phyloP scores from a whole-genome alignment of 2,113 vertebrate genomes.

The Pelodiscus sinensis region DNA sequence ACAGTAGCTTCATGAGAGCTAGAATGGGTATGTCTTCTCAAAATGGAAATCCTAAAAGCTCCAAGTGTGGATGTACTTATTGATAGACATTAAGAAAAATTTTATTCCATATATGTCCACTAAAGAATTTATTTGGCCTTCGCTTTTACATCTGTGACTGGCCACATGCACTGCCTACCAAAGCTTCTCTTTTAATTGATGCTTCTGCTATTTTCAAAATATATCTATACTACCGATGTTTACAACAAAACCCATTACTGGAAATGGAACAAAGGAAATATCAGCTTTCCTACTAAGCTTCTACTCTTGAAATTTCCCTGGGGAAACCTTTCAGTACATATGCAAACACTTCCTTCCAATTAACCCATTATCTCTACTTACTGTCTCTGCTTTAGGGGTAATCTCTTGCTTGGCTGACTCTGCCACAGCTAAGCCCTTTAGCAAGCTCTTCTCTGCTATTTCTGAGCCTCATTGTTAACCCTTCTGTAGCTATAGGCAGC shows the following conservation, averaged over 20 bases:
- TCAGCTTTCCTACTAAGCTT: not conserved
- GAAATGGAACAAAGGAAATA: not conserved
- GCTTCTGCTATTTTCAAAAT: conserved; percentile 34
- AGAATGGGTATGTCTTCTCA: not conserved
- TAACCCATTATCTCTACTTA: conserved; percentile 39
- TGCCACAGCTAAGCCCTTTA: not conserved
- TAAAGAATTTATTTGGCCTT: not conserved
- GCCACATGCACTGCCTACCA: not conserved
- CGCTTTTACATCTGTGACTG: not conserved
- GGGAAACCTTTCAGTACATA: conserved; percentile 38
- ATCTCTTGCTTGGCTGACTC: not conserved
- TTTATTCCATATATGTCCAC: not conserved
- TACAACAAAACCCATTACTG: not conserved
- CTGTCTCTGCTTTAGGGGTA: conserved; percentile 40
- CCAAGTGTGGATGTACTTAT: not conserved
- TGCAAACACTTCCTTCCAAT: conserved; percentile 39
- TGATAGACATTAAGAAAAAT: not conserved
- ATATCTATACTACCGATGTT: not conserved
- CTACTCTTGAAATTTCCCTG: conserved; percentile 22
- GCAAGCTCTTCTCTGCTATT: not conserved
- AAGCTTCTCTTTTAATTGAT: conserved; percentile 38
- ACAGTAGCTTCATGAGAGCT: not conserved
- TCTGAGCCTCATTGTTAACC: not conserved
- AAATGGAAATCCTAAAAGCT: not conserved
- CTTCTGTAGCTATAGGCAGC: not conserved